Evolutionary conservation across 2,888 invertebrate genomes (phyloP).

Genomic region (Cryptus viduatorius): DNA sequence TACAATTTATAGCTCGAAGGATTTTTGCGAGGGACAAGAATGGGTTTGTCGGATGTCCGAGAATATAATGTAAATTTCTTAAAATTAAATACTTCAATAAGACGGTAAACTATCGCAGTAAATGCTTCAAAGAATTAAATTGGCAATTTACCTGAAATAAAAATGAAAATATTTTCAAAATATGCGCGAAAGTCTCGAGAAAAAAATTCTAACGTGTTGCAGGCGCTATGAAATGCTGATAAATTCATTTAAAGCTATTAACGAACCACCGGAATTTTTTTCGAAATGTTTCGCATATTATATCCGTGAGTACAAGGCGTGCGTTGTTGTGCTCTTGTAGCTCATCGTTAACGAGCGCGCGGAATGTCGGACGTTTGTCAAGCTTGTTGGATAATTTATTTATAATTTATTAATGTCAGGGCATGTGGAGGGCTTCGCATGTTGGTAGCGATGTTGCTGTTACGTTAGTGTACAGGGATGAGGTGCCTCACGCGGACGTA

Average conservation of each 20-base stretch:
- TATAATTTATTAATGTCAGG: slow-evolving; percentile 28
- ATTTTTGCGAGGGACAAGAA: neutral
- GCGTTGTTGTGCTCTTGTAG: neutral
- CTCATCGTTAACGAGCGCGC: neutral
- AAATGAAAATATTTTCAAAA: neutral
- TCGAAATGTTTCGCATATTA: neutral
- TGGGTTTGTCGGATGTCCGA: neutral
- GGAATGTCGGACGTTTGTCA: neutral
- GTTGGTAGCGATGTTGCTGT: neutral
- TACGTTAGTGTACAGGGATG: slow-evolving; percentile 1
- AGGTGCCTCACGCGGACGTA: slow-evolving; percentile 32
- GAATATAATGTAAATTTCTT: neutral
- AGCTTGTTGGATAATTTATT: slow-evolving; percentile 22
- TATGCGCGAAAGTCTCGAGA: neutral
- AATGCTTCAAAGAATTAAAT: neutral
- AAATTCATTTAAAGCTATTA: neutral
- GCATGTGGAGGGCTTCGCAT: neutral
- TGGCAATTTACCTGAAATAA: neutral
- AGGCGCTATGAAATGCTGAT: neutral
- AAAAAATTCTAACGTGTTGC: neutral
- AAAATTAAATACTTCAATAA: too few relatives aligned
- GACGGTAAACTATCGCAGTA: too few relatives aligned
- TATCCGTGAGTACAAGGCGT: neutral
- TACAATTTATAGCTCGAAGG: too few relatives aligned
- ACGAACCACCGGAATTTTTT: neutral